phyloP scores from a whole-genome alignment of 2,797 vertebrate species.

The Dicrostonyx torquatus region DNA sequence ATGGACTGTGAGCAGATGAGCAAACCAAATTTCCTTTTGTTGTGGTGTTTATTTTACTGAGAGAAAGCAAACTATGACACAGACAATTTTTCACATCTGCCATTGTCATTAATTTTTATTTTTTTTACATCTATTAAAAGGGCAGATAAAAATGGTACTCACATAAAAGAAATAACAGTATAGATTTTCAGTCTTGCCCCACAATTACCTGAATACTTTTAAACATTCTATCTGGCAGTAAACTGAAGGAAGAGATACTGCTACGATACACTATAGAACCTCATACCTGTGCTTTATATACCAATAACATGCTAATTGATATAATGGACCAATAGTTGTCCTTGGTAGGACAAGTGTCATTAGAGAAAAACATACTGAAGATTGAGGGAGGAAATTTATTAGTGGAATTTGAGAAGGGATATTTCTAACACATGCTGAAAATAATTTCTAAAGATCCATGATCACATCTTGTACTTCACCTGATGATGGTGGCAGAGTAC shows the following conservation, averaged over 20 bases:
- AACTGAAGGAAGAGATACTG: neutral
- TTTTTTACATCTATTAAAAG: neutral
- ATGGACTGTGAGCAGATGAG: neutral
- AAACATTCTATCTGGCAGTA: neutral
- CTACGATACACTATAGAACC: neutral
- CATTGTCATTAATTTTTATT: neutral
- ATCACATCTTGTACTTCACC: neutral
- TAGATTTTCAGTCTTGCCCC: neutral
- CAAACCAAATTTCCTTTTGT: neutral
- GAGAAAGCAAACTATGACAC: neutral
- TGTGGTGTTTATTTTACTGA: neutral
- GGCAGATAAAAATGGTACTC: neutral
- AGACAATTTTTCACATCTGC: neutral
- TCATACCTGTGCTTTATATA: neutral
- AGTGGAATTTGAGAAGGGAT: neutral
- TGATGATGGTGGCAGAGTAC: neutral
- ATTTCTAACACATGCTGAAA: neutral
- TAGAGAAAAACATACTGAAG: neutral
- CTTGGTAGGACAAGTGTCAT: neutral
- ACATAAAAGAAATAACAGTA: neutral
- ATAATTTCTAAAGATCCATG: neutral
- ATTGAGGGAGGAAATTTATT: neutral
- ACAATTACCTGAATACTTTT: neutral
- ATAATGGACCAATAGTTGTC: neutral
- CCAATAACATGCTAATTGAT: neutral